phyloP scores from a whole-genome alignment of 92 coral and sea anemone species.

The Scolanthus callimorphus region DNA sequence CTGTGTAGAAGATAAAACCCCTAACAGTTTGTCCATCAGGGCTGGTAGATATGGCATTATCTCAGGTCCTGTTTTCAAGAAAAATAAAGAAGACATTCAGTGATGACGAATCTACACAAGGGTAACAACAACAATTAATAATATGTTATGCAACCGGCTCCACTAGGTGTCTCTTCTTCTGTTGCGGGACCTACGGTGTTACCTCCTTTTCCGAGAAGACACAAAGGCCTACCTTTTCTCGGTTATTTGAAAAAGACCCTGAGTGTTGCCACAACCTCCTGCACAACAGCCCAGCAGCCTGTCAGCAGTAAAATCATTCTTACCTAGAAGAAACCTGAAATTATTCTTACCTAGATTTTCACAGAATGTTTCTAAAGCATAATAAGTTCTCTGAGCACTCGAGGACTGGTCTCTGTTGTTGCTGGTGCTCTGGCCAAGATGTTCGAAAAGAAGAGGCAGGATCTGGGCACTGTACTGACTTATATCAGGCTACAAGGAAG shows the following conservation, averaged over 20 bases:
- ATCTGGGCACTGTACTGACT: constrained; percentile 80
- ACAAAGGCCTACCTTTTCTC: background rate
- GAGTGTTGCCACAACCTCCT: no score
- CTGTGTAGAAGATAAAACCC: constrained; percentile 66
- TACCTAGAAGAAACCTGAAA: no score
- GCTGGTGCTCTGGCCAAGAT: constrained; percentile 69
- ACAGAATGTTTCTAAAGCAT: constrained; percentile 97
- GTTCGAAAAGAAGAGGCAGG: constrained; percentile 86
- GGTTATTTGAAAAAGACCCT: no score
- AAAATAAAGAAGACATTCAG: no score
- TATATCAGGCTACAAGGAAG: constrained; percentile 85
- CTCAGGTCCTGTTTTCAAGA: constrained; percentile 89
- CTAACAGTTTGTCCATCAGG: constrained; percentile 74
- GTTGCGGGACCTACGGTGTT: no score
- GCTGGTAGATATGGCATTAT: constrained; percentile 90
- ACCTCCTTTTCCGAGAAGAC: no score
- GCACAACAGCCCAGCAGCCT: no score
- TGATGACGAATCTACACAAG: no score
- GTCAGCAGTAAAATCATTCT: no score
- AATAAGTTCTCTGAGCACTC: constrained; percentile 84
- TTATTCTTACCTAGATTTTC: constrained; percentile 90
- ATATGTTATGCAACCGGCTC: background rate
- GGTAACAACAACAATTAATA: no score
- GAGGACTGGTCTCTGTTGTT: constrained; percentile 56
- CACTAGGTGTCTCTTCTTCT: no score